These are phyloP conservation scores for Epicampocera succincta DNA, from an alignment of 2,888 invertebrate genomes.

Conservation along the genomic window DNA sequence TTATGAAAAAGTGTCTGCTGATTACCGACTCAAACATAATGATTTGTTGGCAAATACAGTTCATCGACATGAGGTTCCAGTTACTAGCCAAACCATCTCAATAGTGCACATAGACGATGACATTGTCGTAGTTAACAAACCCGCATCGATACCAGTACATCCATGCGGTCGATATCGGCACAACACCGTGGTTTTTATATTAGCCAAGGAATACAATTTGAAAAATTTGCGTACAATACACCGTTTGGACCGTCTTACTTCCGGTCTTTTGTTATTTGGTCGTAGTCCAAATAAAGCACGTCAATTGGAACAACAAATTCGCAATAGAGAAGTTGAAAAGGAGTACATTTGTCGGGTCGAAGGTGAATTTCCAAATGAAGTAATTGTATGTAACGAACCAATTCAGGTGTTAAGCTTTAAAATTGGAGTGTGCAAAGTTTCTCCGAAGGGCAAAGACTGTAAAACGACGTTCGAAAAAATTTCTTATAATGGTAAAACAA, in stretches of 20 bases:
- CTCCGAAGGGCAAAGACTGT: constrained; percentile 95
- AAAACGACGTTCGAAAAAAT: constrained; percentile 94
- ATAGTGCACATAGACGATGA: constrained; percentile 99
- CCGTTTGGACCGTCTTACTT: constrained; percentile 97
- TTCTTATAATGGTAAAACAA: constrained; percentile 93
- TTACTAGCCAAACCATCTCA: constrained; percentile 97
- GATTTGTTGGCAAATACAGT: constrained; percentile 96
- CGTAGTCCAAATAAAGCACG: constrained; percentile 95
- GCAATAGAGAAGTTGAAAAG: constrained; percentile 94
- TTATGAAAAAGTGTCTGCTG: constrained; percentile 94
- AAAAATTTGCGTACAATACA: constrained; percentile 97
- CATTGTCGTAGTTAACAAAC: constrained; percentile 99
- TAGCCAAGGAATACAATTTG: constrained; percentile 97
- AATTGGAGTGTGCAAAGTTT: constrained; percentile 97
- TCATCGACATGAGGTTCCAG: constrained; percentile 99
- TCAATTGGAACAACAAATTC: constrained; percentile 97
- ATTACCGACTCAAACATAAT: constrained; percentile 95
- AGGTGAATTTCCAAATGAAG: constrained; percentile 93
- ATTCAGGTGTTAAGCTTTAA: constrained; percentile 97
- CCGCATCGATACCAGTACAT: constrained; percentile 99
- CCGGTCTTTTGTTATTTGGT: constrained; percentile 94
- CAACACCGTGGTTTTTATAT: constrained; percentile 97
- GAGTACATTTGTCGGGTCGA: constrained; percentile 97
- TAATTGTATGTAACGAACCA: constrained; percentile 93
- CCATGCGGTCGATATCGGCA: constrained; percentile 99